Conservation (phyloP, 1,140 invertebrate species). For the Drosophila mojavensis region DNA sequence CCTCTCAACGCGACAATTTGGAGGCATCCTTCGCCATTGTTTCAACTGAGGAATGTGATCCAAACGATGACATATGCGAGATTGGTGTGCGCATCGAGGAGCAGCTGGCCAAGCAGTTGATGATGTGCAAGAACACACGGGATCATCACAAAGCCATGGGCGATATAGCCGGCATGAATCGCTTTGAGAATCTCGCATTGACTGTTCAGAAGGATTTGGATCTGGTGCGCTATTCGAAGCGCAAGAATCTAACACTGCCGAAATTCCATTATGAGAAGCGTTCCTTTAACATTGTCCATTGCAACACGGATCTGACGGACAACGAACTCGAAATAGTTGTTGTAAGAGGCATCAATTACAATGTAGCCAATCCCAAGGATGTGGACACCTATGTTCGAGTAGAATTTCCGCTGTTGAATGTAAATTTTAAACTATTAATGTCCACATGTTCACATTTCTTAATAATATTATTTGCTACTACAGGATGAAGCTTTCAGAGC, state of each 20-base stretch:
- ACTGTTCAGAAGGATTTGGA: conserved; percentile 95
- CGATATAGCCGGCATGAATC: conserved; percentile 95
- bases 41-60: conserved; percentile 89
- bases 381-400: conserved; percentile 97
- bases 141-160: conserved; percentile 96
- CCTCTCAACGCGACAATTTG: conserved; percentile 88
- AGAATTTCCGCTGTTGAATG: conserved; percentile 95
- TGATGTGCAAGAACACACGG: conserved; percentile 93
- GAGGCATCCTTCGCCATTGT: conserved; percentile 91
- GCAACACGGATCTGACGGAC: conserved; percentile 96
- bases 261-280: conserved; percentile 97
- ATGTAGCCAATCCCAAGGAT: conserved; percentile 93
- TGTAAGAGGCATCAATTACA: conserved; percentile 94
- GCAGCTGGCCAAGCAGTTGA: conserved; percentile 92
- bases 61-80: conserved; percentile 85
- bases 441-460: too few relatives aligned
- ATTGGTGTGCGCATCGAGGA: conserved; percentile 88
- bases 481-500: conserved; percentile 92
- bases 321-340: conserved; percentile 95
- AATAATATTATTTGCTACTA: conserved; percentile 29
- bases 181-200: conserved; percentile 94
- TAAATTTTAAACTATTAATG: conserved; percentile 83
- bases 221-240: conserved; percentile 90
- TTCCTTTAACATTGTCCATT: conserved; percentile 95
- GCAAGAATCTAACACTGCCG: conserved; percentile 87